These are phyloP conservation scores for Acanthosepion lycidas DNA, from an alignment of 2,888 invertebrate genomes.

Conservation along the genomic window DNA sequence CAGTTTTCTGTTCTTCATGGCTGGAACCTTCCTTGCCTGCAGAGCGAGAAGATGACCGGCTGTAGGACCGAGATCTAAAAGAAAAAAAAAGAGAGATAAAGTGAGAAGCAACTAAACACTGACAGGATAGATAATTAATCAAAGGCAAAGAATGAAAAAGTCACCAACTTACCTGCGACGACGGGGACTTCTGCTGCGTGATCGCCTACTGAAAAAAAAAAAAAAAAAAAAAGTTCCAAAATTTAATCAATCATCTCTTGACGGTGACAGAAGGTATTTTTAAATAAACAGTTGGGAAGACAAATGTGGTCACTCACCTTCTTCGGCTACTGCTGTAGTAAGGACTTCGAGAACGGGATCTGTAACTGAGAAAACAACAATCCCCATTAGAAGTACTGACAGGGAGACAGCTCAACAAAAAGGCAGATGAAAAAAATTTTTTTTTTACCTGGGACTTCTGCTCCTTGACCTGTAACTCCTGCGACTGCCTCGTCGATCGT, in stretches of 20 bases:
- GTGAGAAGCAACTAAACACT: background rate
- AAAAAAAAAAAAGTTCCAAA: background rate
- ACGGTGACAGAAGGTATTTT: background rate
- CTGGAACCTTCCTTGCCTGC: conserved; percentile 39
- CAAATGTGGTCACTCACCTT: background rate
- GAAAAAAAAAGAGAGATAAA: background rate
- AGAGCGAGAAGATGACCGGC: conserved; percentile 38
- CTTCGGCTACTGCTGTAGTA: background rate
- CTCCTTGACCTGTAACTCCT: conserved; percentile 54
- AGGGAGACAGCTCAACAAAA: too few species aligned
- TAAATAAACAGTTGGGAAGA: background rate
- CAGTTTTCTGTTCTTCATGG: conserved; percentile 41
- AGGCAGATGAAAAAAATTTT: background rate
- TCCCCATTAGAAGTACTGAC: background rate
- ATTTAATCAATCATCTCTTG: background rate
- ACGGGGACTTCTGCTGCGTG: conserved; percentile 12
- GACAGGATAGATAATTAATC: too few species aligned
- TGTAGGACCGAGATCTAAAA: conserved; percentile 45
- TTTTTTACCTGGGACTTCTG: conserved; percentile 55
- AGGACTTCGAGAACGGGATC: conserved; percentile 45
- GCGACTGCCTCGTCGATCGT: conserved; percentile 56
- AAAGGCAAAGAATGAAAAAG: background rate
- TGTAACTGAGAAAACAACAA: conserved; percentile 35
- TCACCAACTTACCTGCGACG: background rate
- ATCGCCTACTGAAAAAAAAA: background rate